Conservation (phyloP, 2,797 vertebrate genomes). For the Acipenser ruthenus region DNA sequence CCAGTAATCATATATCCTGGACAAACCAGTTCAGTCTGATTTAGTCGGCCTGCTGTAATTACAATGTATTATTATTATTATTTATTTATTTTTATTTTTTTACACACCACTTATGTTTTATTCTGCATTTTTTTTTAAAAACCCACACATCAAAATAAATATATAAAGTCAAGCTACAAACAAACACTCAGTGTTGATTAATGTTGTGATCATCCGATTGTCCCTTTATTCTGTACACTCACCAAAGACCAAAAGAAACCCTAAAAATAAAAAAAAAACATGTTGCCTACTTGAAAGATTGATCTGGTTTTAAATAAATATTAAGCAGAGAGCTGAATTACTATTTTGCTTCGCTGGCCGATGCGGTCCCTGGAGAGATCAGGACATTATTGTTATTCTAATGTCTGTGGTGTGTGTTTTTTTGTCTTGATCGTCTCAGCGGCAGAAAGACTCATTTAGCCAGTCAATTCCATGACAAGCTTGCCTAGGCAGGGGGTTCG, state of each 20-base stretch:
- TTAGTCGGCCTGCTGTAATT: too few species aligned
- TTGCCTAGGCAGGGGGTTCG: constrained; percentile 5
- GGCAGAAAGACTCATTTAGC: constrained; percentile 8
- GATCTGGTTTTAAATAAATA: constrained; percentile 36
- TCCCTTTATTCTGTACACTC: constrained; percentile 46
- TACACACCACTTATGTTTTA: too few species aligned
- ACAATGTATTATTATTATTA: too few species aligned
- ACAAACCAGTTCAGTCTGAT: too few species aligned
- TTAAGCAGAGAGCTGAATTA: constrained; percentile 26
- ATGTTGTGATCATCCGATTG: constrained; percentile 40
- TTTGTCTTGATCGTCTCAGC: constrained; percentile 26
- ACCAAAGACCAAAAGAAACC: constrained; percentile 20
- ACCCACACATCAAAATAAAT: too few species aligned
- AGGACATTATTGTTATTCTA: constrained; percentile 45
- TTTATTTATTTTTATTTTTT: too few species aligned
- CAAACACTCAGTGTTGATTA: too few species aligned
- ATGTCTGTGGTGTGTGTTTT: constrained; percentile 23
- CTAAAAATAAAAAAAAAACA: constrained; percentile 18
- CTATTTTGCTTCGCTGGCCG: constrained; percentile 26
- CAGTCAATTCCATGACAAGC: constrained; percentile 2
- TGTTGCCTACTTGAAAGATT: constrained; percentile 26
- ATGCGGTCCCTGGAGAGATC: constrained; percentile 30
- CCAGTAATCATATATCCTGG: too few species aligned
- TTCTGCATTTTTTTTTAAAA: too few species aligned
- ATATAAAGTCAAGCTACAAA: too few species aligned